Percentiles rank a stretch among this genome's conserved stretches.
These are phyloP conservation scores for Tachycineta bicolor DNA, from an alignment of 2,113 vertebrate genomes.

Conservation along the genomic window DNA sequence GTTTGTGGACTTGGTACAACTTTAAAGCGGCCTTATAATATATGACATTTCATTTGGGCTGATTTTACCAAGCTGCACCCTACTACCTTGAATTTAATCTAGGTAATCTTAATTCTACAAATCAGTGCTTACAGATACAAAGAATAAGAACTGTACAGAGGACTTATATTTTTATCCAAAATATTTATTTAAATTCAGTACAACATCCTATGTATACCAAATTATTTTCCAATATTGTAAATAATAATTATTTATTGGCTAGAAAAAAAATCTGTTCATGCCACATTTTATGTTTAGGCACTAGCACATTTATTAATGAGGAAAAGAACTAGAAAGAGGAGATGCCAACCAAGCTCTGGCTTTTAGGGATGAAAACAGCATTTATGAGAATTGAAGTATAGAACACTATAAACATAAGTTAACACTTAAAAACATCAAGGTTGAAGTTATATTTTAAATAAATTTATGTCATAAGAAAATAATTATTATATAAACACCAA, in stretches of 20 bases:
- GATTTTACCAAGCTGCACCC: neutral
- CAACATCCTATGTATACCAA: neutral
- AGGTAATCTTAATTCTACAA: neutral
- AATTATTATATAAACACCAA: neutral
- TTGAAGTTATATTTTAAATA: neutral
- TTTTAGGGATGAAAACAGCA: neutral
- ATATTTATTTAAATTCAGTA: neutral
- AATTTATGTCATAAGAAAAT: neutral
- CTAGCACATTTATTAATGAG: neutral
- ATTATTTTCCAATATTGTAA: neutral
- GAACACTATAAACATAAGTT: neutral
- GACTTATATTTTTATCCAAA: neutral
- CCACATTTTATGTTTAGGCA: neutral
- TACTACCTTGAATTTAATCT: neutral
- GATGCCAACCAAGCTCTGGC: neutral
- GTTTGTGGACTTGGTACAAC: neutral
- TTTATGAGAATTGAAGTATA: neutral
- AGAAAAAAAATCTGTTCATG: neutral
- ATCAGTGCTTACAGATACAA: neutral
- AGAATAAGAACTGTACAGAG: neutral
- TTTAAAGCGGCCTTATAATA: neutral
- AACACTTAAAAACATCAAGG: neutral
- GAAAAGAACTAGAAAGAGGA: neutral
- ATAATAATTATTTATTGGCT: neutral
- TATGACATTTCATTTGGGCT: neutral